phyloP scores from a whole-genome alignment of 2,113 vertebrate species.

The Proterorhinus semilunaris region DNA sequence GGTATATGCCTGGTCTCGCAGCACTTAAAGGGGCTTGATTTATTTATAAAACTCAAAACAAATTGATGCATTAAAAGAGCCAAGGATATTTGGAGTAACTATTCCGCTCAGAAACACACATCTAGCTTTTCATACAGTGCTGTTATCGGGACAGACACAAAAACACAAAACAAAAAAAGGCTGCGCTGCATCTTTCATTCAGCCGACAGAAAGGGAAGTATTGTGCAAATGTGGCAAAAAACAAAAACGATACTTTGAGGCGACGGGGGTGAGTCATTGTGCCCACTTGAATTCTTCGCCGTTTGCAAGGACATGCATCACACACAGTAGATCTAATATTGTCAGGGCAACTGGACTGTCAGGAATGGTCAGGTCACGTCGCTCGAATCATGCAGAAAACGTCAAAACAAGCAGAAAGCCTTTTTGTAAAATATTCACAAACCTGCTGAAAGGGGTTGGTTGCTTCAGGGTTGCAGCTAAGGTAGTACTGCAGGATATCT shows the following conservation, averaged over 20 bases:
- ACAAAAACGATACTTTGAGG: conserved; percentile 16
- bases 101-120: conserved; percentile 24
- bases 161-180: conserved; percentile 14
- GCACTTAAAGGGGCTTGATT: conserved; percentile 56
- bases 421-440: conserved; percentile 26
- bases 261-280: conserved; percentile 28
- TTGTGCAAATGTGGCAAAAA: conserved; percentile 16
- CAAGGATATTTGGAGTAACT: conserved; percentile 13
- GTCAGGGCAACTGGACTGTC: not conserved
- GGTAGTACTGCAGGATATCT: conserved; percentile 92
- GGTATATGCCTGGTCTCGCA: conserved; percentile 26
- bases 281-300: conserved; percentile 35
- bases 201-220: conserved; percentile 32
- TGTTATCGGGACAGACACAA: conserved; percentile 16
- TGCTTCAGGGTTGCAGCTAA: conserved; percentile 82
- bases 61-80: conserved; percentile 33
- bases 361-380: not conserved
- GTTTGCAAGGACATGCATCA: conserved; percentile 28
- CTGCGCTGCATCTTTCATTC: conserved; percentile 24
- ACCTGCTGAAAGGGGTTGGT: conserved; percentile 97
- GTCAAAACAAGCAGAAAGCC: not conserved
- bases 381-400: not conserved
- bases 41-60: conserved; percentile 49
- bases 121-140: not conserved
- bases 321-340: conserved; percentile 7